Conservation (phyloP, 1,140 invertebrate genomes). For the Drosophila kikkawai region DNA sequence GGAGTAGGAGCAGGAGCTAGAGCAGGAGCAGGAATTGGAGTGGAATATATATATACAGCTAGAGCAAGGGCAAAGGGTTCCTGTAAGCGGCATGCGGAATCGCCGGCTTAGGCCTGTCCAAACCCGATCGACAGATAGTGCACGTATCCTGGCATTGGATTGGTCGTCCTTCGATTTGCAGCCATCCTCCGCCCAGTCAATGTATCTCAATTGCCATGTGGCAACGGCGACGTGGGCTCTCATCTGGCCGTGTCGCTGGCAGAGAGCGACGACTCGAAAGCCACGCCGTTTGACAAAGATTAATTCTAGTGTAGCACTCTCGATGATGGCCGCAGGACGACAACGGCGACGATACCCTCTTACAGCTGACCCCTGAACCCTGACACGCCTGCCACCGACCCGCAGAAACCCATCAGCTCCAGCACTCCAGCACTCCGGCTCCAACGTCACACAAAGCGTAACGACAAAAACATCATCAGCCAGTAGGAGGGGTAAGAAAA, state of each 20-base stretch:
- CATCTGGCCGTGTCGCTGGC: slow-evolving; percentile 24
- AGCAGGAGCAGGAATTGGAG: neutral
- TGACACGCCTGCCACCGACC: slow-evolving; percentile 25
- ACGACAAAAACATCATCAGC: slow-evolving; percentile 54
- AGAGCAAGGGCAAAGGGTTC: slow-evolving; percentile 3
- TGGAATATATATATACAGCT: neutral
- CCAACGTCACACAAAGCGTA: slow-evolving; percentile 40
- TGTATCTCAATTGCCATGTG: slow-evolving; percentile 46
- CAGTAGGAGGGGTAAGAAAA: slow-evolving; percentile 16
- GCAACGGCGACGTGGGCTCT: slow-evolving; percentile 3
- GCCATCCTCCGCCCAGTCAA: slow-evolving; percentile 20
- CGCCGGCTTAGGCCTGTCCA: slow-evolving; percentile 39
- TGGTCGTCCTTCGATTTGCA: slow-evolving; percentile 30
- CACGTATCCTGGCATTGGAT: slow-evolving; percentile 34
- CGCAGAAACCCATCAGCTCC: slow-evolving; percentile 41
- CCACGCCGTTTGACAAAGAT: slow-evolving; percentile 46
- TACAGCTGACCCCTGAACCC: slow-evolving; percentile 32
- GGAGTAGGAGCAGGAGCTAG: neutral
- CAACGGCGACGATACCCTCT: slow-evolving; percentile 28
- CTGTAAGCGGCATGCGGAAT: slow-evolving; percentile 18
- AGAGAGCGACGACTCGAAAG: slow-evolving; percentile 32
- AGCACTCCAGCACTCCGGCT: slow-evolving; percentile 17
- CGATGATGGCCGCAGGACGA: slow-evolving; percentile 36
- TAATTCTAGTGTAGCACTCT: slow-evolving; percentile 51
- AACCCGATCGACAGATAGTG: slow-evolving; percentile 43